These are phyloP conservation scores for Apodemia mormo DNA, from an alignment of 2,888 invertebrate species.

Conservation along the genomic window DNA sequence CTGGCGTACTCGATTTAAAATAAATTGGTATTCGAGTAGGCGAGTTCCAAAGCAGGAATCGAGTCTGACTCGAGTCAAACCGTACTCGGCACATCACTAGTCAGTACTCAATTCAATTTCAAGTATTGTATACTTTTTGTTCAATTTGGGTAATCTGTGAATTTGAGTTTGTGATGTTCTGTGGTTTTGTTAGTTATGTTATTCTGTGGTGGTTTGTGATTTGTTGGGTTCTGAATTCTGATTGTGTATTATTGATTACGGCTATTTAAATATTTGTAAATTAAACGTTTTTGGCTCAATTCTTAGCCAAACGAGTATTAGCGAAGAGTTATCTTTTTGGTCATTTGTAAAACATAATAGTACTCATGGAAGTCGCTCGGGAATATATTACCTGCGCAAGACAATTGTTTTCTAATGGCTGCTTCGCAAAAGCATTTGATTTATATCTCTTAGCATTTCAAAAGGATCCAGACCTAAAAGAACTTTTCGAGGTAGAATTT, in stretches of 20 bases:
- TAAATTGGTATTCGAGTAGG: too few species aligned
- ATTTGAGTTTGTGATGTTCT: too few species aligned
- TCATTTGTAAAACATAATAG: neutral
- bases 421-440: conserved; percentile 57
- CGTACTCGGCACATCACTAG: too few species aligned
- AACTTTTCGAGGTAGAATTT: conserved; percentile 53
- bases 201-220: too few species aligned
- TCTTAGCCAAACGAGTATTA: neutral
- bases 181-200: too few species aligned
- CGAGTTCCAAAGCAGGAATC: too few species aligned
- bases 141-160: too few species aligned
- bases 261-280: neutral
- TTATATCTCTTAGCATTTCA: conserved; percentile 56
- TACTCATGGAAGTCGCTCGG: conserved; percentile 24
- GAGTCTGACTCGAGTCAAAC: too few species aligned
- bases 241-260: neutral
- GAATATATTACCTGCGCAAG: conserved; percentile 52
- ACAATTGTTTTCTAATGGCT: conserved; percentile 45
- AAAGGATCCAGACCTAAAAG: conserved; percentile 46
- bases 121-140: too few species aligned
- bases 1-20: too few species aligned
- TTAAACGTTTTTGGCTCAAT: neutral
- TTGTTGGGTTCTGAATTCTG: too few species aligned
- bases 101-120: too few species aligned
- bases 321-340: neutral